These are phyloP conservation scores for Holcopasites calliopsidis DNA, from an alignment of 1,140 invertebrate genomes.

Conservation along the genomic window DNA sequence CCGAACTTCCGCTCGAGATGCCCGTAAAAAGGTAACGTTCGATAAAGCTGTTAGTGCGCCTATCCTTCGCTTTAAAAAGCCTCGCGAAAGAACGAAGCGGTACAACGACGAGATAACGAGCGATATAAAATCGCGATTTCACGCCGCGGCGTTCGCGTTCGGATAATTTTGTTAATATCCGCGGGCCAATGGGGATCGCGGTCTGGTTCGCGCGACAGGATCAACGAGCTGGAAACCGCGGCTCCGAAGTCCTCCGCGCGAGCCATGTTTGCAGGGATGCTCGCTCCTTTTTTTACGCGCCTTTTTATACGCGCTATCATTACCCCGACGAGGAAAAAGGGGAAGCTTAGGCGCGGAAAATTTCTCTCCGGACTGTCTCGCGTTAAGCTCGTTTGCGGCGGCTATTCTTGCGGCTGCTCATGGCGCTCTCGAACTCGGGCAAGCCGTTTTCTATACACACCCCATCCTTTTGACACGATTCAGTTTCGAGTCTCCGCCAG, in stretches of 20 bases:
- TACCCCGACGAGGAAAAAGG: not conserved
- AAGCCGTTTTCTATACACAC: not conserved
- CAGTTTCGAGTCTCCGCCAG: not conserved
- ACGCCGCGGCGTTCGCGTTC: not conserved
- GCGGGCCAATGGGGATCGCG: not conserved
- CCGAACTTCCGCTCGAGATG: too few relatives aligned
- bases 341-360: not conserved
- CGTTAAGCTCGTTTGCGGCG: constrained; percentile 13
- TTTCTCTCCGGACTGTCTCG: constrained; percentile 1
- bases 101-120: not conserved
- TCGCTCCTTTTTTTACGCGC: not conserved
- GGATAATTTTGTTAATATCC: constrained; percentile 6
- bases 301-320: not conserved
- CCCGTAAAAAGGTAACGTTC: too few relatives aligned
- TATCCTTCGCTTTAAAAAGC: too few relatives aligned
- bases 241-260: not conserved
- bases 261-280: not conserved
- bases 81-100: not conserved
- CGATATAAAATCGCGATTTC: not conserved
- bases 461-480: constrained; percentile 1
- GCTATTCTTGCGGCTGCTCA: not conserved
- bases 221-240: not conserved
- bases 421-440: not conserved
- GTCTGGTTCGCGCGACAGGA: not conserved
- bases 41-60: too few relatives aligned